Evolutionary conservation across 2,113 vertebrate genomes (phyloP).

Genomic region (Osmerus eperlanus): DNA sequence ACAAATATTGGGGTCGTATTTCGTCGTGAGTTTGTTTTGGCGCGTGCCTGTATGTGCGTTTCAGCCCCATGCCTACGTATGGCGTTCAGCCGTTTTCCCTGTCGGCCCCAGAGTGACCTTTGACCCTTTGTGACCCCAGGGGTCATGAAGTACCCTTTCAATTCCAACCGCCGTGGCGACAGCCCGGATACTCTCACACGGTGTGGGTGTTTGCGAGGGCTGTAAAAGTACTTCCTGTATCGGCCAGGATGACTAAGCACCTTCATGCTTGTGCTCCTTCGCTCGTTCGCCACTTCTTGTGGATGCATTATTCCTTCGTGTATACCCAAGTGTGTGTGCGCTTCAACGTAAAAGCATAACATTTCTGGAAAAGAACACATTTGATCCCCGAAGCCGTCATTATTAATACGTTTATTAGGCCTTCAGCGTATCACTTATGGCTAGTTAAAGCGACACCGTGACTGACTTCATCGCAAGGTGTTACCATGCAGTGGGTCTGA

Average conservation of each 20-base stretch:
- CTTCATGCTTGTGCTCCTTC: constrained; percentile 34
- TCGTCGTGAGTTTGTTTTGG: neutral
- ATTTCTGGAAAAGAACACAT: neutral
- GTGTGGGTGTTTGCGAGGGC: constrained; percentile 42
- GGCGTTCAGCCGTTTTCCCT: constrained; percentile 31
- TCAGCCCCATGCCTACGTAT: neutral
- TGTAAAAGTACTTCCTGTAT: constrained; percentile 55
- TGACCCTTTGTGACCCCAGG: constrained; percentile 53
- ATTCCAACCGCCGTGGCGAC: constrained; percentile 53
- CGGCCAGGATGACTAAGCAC: constrained; percentile 55
- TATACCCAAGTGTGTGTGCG: constrained; percentile 9
- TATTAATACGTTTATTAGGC: neutral
- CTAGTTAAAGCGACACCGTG: too few relatives aligned
- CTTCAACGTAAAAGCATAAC: neutral
- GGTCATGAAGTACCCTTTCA: constrained; percentile 53
- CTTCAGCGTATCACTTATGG: neutral
- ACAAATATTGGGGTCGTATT: neutral
- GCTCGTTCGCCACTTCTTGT: constrained; percentile 33
- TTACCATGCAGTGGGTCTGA: too few relatives aligned
- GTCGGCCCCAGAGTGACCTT: constrained; percentile 53
- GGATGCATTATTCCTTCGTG: constrained; percentile 33
- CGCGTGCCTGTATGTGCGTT: constrained; percentile 5
- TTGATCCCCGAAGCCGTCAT: neutral
- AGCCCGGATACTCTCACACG: constrained; percentile 62
- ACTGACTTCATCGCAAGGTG: too few relatives aligned